phyloP scores from a whole-genome alignment of 2,888 invertebrate species.

The Synergus gifuensis region DNA sequence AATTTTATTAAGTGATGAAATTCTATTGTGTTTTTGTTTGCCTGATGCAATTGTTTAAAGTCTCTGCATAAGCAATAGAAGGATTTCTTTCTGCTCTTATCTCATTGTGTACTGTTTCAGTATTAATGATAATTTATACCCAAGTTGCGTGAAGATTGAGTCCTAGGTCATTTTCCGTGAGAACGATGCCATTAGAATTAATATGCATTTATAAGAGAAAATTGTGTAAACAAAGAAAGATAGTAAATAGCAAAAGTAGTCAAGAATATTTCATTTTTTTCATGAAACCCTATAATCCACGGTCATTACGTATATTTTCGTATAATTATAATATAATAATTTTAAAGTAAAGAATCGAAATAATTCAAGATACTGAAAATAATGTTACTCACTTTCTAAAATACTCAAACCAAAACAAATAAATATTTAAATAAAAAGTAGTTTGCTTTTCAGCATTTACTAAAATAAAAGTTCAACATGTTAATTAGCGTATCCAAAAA shows the following conservation, averaged over 20 bases:
- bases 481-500: slow-evolving; percentile 20
- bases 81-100: neutral
- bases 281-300: neutral
- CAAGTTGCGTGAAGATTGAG: neutral
- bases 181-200: neutral
- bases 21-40: neutral
- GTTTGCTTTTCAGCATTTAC: neutral
- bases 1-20: neutral
- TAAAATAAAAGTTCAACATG: slow-evolving; percentile 10
- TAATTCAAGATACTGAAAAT: neutral
- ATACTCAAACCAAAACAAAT: slow-evolving; percentile 9
- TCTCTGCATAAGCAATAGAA: neutral
- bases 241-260: neutral
- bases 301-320: neutral
- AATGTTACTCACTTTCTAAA: slow-evolving; percentile 2
- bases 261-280: neutral
- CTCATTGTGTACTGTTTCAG: neutral
- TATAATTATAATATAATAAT: neutral
- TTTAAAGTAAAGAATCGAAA: neutral
- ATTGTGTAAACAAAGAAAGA: neutral
- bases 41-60: neutral
- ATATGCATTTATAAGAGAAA: neutral
- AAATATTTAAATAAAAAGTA: neutral
- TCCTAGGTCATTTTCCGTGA: neutral
- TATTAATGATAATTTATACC: neutral